Base-by-base conservation (phyloP, 2,797 vertebrate species). In the Hydrophis major region DNA sequence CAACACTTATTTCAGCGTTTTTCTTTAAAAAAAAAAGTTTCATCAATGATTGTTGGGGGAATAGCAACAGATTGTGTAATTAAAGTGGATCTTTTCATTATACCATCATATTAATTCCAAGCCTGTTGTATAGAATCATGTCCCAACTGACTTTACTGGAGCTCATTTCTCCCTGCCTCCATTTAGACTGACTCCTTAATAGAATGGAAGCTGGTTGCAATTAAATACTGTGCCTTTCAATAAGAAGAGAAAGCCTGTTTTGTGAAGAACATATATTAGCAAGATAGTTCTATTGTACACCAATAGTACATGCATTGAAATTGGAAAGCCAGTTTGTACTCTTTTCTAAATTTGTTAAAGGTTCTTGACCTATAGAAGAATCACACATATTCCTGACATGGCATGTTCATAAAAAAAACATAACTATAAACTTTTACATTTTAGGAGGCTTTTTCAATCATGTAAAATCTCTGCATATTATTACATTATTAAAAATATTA, bases 11-110 rank as follows among this genome's bases (percentile, higher is more conserved):
- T 47, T 83, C 37, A 47, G 4, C 0, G 4, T 83, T 83, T 42
- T 83, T 83, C 37, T 47, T 25, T 32, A 32, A 32, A n/a, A 83
- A 60, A 88, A n/a, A 20, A 89, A 56, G 5, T 47, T 27, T 56
- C 57, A 56, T 11, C n/a, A 42, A 74, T 86, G 86, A 47, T 28
- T 6, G 20, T 74, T 47, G 18, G 47, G 12, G 7, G 28, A 53
- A 53, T 50, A 91, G 66, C 93, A 91, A 63, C 90, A 63, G 92
- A 91, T 93, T 69, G 78, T n/a, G 8, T 55, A 2, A 55, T 42
- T 28, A 50, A 47, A 37, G 50, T 20, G n/a, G 50, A 78, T 89
- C 61, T 27, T 50, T 90, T 47, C 20, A 57, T 14, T 60, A 87
- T 32, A 74, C 63, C 4, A 25, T 87, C 4, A 0, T 4, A n/a